phyloP scores from a whole-genome alignment of 1,140 invertebrate genomes.

The Pteromalus puparum region DNA sequence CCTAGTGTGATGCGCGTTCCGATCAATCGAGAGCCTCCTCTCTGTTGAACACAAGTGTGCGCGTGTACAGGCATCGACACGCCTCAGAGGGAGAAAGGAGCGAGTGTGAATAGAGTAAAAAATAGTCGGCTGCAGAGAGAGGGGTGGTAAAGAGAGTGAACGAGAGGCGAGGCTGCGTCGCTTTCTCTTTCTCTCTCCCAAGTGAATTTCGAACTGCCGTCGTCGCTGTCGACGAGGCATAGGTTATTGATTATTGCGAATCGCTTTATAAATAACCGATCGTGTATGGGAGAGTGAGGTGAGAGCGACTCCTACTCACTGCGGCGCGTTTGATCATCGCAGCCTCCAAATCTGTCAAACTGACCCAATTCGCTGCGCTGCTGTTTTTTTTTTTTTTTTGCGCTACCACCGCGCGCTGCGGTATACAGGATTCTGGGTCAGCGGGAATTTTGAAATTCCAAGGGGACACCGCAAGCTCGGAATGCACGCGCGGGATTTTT shows the following conservation, averaged over 20 bases:
- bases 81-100: not conserved
- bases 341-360: not conserved
- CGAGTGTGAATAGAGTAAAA: not conserved
- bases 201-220: slow-evolving; percentile 56
- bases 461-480: not conserved
- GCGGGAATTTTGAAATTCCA: not conserved
- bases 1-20: not conserved
- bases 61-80: not conserved
- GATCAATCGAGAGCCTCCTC: not conserved
- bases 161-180: slow-evolving; percentile 12
- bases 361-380: not conserved
- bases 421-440: not conserved
- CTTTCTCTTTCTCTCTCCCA: slow-evolving; percentile 30
- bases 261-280: slow-evolving; percentile 75
- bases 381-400: not conserved
- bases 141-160: not conserved
- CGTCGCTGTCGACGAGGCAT: slow-evolving; percentile 63
- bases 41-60: not conserved
- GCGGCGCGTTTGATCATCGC: slow-evolving; percentile 5
- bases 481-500: too few species aligned
- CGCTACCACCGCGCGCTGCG: not conserved
- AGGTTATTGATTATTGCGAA: slow-evolving; percentile 74
- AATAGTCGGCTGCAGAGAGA: not conserved
- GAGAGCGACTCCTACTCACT: not conserved
- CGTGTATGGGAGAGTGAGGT: slow-evolving; percentile 58